Percentiles rank a stretch among this genome's conserved stretches.
phyloP scores from a whole-genome alignment of 2,888 invertebrate genomes.

The Apamea epomidion region DNA sequence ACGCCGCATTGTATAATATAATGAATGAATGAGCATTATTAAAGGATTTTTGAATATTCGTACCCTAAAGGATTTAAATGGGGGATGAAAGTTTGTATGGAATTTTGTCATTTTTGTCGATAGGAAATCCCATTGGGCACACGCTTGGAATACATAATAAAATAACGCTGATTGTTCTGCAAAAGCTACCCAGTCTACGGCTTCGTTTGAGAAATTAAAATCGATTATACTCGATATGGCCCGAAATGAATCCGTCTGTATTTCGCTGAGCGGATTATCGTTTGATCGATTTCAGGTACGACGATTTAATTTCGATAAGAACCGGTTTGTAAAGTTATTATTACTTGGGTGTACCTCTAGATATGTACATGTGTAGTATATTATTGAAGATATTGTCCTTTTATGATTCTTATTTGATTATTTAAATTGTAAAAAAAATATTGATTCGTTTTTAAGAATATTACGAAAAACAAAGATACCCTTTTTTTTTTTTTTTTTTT shows the following conservation, averaged over 20 bases:
- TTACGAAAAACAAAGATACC: background rate
- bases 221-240: slow-evolving; percentile 55
- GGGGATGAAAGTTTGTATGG: background rate
- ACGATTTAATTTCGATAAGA: slow-evolving; percentile 59
- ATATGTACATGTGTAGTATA: background rate
- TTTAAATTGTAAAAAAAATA: background rate
- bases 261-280: slow-evolving; percentile 57
- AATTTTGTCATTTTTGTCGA: background rate
- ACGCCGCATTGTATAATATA: too few species aligned
- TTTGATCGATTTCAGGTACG: slow-evolving; percentile 58
- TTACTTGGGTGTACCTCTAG: background rate
- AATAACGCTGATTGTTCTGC: slow-evolving; percentile 53
- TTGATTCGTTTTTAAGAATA: background rate
- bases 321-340: slow-evolving; percentile 18
- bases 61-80: too few species aligned
- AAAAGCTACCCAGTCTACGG: slow-evolving; percentile 63
- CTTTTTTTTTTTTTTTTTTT: too few species aligned
- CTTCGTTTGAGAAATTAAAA: slow-evolving; percentile 63
- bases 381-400: background rate
- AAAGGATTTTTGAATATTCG: background rate
- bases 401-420: background rate
- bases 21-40: too few species aligned
- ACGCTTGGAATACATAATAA: slow-evolving; percentile 10
- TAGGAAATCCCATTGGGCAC: background rate
- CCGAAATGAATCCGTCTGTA: slow-evolving; percentile 56